These are phyloP conservation scores for Prunella himalayana DNA, from an alignment of 2,113 vertebrate genomes.

Conservation along the genomic window DNA sequence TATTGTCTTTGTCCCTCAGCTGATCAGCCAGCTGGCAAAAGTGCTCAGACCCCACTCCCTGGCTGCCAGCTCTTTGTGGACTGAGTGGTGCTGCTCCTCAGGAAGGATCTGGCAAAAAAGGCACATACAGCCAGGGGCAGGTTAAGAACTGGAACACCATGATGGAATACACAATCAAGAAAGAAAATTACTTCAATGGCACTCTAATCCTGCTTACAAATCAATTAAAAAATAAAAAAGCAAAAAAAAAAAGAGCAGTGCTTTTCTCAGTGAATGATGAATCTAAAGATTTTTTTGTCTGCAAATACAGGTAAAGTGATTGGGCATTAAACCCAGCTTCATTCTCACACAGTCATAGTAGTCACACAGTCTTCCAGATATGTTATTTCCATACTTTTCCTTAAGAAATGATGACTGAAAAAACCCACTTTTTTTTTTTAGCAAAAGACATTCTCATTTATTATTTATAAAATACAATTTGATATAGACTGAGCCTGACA, in stretches of 20 bases:
- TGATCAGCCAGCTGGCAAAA: slow-evolving; percentile 32
- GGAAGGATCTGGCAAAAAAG: background rate
- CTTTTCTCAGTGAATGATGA: background rate
- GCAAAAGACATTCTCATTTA: background rate
- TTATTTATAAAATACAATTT: background rate
- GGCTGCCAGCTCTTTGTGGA: background rate
- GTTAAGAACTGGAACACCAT: background rate
- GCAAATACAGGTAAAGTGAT: background rate
- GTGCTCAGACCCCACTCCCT: background rate
- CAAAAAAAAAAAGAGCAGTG: accelerated
- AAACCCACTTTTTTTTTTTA: accelerated
- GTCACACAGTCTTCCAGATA: background rate
- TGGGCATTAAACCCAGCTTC: background rate
- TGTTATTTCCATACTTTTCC: background rate
- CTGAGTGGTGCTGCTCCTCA: background rate
- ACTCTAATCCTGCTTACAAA: background rate
- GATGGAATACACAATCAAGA: background rate
- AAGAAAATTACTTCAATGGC: background rate
- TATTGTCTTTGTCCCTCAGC: slow-evolving; percentile 18
- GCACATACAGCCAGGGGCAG: background rate
- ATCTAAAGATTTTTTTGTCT: background rate
- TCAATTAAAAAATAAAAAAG: background rate
- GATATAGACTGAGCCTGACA: background rate
- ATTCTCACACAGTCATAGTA: background rate
- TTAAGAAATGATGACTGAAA: background rate